Percentiles rank a stretch among this genome's conserved stretches.
Conservation (phyloP, 2,888 invertebrate species). For the Glaucopsyche alexis region DNA sequence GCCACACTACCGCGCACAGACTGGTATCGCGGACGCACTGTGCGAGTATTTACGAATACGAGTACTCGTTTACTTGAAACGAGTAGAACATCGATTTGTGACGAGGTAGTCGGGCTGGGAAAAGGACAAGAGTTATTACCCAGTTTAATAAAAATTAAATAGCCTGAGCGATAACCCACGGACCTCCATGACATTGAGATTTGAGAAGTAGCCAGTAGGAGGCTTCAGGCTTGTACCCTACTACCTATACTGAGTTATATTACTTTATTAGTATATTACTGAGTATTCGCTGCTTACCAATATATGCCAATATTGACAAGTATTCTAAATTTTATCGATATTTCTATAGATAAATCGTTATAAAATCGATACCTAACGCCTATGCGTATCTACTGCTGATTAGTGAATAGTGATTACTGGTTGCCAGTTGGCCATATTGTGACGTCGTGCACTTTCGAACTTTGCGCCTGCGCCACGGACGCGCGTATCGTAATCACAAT, state of each 20-base stretch:
- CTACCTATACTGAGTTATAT: too few species aligned
- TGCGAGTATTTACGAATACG: slow-evolving; percentile 36
- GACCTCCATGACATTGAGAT: background rate
- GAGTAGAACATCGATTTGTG: slow-evolving; percentile 7
- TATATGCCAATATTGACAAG: background rate
- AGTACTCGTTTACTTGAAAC: slow-evolving; percentile 1
- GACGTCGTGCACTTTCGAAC: slow-evolving; percentile 48
- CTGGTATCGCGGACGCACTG: slow-evolving; percentile 40
- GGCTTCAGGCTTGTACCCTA: too few species aligned
- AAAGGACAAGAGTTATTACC: background rate
- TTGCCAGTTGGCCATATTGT: slow-evolving; percentile 31
- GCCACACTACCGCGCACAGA: slow-evolving; percentile 55
- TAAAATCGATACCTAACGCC: slow-evolving; percentile 17
- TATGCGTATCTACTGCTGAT: background rate
- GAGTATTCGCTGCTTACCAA: background rate
- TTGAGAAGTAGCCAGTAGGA: background rate
- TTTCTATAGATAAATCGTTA: background rate
- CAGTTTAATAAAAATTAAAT: slow-evolving; percentile 38
- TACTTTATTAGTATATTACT: too few species aligned
- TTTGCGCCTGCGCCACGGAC: slow-evolving; percentile 48
- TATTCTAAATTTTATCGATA: background rate
- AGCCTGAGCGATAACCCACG: slow-evolving; percentile 11
- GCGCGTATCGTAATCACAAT: slow-evolving; percentile 37
- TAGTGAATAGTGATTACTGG: too few species aligned
- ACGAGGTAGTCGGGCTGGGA: background rate